Base-by-base conservation (phyloP, 2,113 vertebrate species). In the Pandion haliaetus region DNA sequence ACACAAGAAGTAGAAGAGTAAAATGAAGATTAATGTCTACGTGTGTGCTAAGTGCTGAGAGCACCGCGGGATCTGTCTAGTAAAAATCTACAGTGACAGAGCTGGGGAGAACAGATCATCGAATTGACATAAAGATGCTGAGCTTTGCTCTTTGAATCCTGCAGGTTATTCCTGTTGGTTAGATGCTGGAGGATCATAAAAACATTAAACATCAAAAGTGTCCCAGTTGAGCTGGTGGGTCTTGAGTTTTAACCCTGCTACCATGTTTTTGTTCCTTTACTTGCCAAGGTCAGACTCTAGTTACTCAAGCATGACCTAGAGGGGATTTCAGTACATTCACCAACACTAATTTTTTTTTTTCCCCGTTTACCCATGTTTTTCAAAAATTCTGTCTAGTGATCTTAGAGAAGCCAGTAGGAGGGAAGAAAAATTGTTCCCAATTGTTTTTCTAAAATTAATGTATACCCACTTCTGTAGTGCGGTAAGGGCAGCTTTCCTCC, bases 121-220 rank as follows among this genome's bases (percentile, higher is more conserved):
- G 1, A 93, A 81, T 6, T 63, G 58, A 61, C 18, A 77, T 40
- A 55, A 93, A 95, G 65, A 82, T 80, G 23, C 59, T 86, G 77
- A 88, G 36, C 44, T 95, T 57, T 83, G 31, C 45, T 93, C 38
- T 91, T 95, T 93, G 50, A 95, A 91, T 79, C n/a, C 25, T 45
- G 31, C 21, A 84, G 49, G 20, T 83, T 70, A 65, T 59, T 89
- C 45, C 9, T 95, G 38, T 82, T 80, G 45, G 77, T 83, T 91
- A 93, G 84, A 88, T 21, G 63, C 10, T 79, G 20, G 32, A 86
- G 23, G 40, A 84, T 93, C 57, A 86, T 47, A 87, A 94, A 94
- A 88, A 40, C 10, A 58, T 86, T 78, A 59, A 34, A 83, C 40
- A 86, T 93, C 38, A 73, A 25, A 93, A 89, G 12, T 52, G 26